A percentile compares a stretch with the other conserved stretches of the same genome.
phyloP scores from a whole-genome alignment of 2,113 vertebrate species.

The Rhinolophus sinicus region DNA sequence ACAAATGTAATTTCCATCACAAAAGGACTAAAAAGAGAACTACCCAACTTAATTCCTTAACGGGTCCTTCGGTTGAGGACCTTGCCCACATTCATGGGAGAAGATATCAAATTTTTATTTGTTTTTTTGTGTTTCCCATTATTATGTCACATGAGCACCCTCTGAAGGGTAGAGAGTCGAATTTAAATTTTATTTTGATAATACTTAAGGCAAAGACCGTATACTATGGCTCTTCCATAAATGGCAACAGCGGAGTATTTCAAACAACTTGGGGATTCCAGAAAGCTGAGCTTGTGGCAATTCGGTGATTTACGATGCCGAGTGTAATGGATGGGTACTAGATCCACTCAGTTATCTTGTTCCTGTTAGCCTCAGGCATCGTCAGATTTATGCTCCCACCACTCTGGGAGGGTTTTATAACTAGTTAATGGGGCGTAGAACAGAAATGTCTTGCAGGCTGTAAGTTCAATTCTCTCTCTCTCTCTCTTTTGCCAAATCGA shows the following conservation, averaged over 20 bases:
- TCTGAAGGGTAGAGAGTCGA: background rate
- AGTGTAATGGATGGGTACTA: background rate
- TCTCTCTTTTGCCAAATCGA: background rate
- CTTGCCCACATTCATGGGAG: background rate
- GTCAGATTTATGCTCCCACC: background rate
- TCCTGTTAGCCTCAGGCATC: background rate
- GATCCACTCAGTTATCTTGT: background rate
- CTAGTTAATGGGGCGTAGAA: background rate
- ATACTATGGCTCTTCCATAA: slow-evolving; percentile 28
- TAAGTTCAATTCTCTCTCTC: background rate
- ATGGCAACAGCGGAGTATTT: slow-evolving; percentile 19
- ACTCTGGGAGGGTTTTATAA: background rate
- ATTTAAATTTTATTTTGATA: slow-evolving; percentile 41
- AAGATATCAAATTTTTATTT: background rate
- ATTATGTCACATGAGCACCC: background rate
- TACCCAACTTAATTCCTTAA: background rate
- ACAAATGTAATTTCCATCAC: background rate
- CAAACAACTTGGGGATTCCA: slow-evolving; percentile 42
- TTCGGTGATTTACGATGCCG: background rate
- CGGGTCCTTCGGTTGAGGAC: background rate
- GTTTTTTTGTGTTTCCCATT: background rate
- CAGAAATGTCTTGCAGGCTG: background rate
- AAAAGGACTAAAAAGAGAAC: background rate
- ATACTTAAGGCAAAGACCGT: background rate
- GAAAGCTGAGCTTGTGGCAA: slow-evolving; percentile 52